Evolutionary conservation across 1,140 invertebrate species (phyloP).

Genomic region (Lycorma delicatula): DNA sequence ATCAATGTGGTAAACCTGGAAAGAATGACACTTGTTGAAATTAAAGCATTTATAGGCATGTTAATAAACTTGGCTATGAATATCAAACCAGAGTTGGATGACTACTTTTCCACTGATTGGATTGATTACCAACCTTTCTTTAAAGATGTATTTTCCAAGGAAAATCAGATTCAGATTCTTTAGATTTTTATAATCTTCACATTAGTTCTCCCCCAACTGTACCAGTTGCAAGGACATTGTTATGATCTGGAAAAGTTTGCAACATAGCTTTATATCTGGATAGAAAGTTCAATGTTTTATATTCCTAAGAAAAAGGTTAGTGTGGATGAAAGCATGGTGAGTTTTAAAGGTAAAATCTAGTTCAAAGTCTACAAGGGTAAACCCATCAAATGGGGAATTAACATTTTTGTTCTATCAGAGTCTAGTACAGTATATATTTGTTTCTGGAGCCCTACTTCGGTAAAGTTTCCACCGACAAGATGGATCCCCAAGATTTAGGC

Average conservation of each 20-base stretch:
- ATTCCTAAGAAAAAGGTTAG: neutral
- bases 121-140: neutral
- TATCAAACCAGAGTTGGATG: neutral
- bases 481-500: neutral
- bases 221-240: neutral
- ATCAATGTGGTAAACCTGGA: neutral
- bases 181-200: constrained; percentile 4
- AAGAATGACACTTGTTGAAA: neutral
- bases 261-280: neutral
- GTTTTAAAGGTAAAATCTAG: constrained; percentile 5
- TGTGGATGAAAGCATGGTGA: constrained; percentile 7
- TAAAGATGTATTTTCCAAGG: neutral
- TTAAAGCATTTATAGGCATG: constrained; percentile 11
- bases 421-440: neutral
- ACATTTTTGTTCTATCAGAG: constrained; percentile 5
- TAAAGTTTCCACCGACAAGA: neutral
- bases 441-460: neutral
- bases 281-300: neutral
- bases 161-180: neutral
- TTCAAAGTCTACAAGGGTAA: constrained; percentile 11
- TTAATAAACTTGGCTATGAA: constrained; percentile 9
- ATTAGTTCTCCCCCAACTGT: neutral
- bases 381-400: constrained; percentile 11
- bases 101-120: constrained; percentile 3
- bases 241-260: neutral